Evolutionary conservation across 2,113 vertebrate genomes (phyloP), one percentile per base, ranked within the genome.

Genomic region (Cryptomyrus ogoouensis): DNA sequence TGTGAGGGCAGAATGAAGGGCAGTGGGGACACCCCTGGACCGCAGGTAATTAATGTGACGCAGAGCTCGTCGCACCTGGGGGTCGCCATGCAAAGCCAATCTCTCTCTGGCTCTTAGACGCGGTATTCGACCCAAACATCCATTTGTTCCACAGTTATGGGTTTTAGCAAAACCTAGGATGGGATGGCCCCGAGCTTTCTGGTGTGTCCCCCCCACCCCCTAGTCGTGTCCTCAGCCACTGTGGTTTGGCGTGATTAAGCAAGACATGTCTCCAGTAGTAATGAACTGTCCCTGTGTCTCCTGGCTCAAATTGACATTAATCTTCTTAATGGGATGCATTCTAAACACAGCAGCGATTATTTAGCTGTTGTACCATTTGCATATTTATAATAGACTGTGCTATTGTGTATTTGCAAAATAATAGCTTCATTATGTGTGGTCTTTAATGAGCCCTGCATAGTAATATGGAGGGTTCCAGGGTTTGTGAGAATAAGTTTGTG

Each of bases 251-350:
- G 46, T 83, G 66, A 90, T 44, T 83, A 83, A 83, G 24, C 66
- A 35, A 74, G 7, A 21, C 27, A 85, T 62, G 87, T 87, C 35
- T 90, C 58, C 13, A 70, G 35, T 70, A 31, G 53, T 90, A 53
- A 80, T 56, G 84, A 83, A 46, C 15, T 35, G 39, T 77, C 21
- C 47, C 39, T 39, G 13, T 7, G 80, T 90, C 62, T 24, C 70
- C 47, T 49, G 52, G 21, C 70, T 88, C 46, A 83, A 90, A 88
- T 88, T 90, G 90, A 88, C 56, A 90, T 90, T 90, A 90, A 90
- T 90, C 90, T 56, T 49, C 66, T 80, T 90, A 83, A 88, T 90
- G 84, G 42, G 70, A 50, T 83, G 74, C 52, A 62, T 88, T 80
- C 90, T 62, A 62, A 88, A 90, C 46, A 87, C 31, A 62, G 39